Evolutionary conservation across 2,113 vertebrate species (phyloP), one percentile per base, ranked within the genome.

Genomic region (Hemicordylus capensis): DNA sequence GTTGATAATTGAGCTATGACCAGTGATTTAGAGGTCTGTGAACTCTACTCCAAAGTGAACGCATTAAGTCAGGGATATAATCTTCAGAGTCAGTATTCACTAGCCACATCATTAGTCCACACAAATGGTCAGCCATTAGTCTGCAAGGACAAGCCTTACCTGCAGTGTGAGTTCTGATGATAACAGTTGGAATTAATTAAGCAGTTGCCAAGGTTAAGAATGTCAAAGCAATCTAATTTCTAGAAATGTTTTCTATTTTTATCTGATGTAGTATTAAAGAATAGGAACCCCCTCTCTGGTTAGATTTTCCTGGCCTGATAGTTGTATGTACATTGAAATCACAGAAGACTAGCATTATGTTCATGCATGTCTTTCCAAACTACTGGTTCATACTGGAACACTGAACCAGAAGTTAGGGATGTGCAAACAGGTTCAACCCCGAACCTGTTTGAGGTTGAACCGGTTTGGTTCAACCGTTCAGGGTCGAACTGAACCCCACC

Each of bases 81-180:
- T 89, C 78, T 78, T 86, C 79, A 42, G 85, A 85, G 69, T 82
- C 90, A 89, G 83, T 73, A 83, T 86, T 81, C 39, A 86, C 79
- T 20, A 80, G 70, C 81, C 88, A 93, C 89, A 89, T 70, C 92
- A 89, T 94, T 93, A 94, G 86, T 42, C 81, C 61, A 56, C 86
- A 87, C 82, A 90, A 39, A 85, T 82, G 84, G 46, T 85, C 83
- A 90, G 39, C 72, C 82, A 20, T 89, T 91, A 85, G 81, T 78
- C 75, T 89, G 54, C 89, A 93, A 90, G 87, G 86, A 87, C 81
- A 91, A 89, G 86, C 86, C 91, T 85, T 91, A 75, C 86, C 77
- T 92, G 44, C 72, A 86, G 63, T 24, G 74, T n/a, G 7, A 77
- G 17, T 44, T 89, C 63, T 66, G 77, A 0, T 80, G 78, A 67